phyloP scores from a whole-genome alignment of 2,797 vertebrate genomes.

The Anguilla megastoma region DNA sequence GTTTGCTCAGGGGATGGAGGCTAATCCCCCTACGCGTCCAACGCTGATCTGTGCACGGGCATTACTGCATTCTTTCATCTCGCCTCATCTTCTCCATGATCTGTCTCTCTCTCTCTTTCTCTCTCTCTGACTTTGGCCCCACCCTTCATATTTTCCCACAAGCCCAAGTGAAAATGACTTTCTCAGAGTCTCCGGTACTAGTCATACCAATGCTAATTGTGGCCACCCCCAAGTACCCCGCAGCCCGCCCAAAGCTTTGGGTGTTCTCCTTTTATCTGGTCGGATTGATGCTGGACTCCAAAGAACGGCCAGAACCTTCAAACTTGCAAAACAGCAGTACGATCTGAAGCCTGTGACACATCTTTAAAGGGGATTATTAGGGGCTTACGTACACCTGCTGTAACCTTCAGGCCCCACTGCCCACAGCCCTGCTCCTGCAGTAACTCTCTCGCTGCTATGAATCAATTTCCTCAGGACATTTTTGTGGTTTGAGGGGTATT shows the following conservation, averaged over 20 bases:
- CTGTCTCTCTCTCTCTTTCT: neutral
- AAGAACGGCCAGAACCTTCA: conserved; percentile 39
- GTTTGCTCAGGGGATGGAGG: conserved; percentile 71
- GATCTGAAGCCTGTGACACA: conserved; percentile 36
- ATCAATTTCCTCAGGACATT: conserved; percentile 5
- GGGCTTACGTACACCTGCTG: conserved; percentile 1
- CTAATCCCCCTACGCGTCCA: conserved; percentile 62
- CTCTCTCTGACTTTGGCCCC: conserved; percentile 32
- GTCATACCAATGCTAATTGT: conserved; percentile 54
- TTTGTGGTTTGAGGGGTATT: neutral
- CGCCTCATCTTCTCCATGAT: neutral
- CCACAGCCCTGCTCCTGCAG: neutral
- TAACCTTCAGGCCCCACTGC: neutral
- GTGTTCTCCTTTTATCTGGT: conserved; percentile 43
- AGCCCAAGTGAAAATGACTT: conserved; percentile 57
- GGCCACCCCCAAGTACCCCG: neutral
- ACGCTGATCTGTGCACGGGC: conserved; percentile 30
- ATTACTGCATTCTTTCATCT: conserved; percentile 26
- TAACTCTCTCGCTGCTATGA: neutral
- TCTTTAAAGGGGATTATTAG: neutral
- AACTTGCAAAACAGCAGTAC: conserved; percentile 34
- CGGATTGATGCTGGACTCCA: neutral
- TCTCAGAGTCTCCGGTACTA: conserved; percentile 36
- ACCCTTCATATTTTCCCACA: conserved; percentile 24
- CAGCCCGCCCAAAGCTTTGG: conserved; percentile 39